phyloP scores from a whole-genome alignment of 2,888 invertebrate species.

The Drosophila emarginata region DNA sequence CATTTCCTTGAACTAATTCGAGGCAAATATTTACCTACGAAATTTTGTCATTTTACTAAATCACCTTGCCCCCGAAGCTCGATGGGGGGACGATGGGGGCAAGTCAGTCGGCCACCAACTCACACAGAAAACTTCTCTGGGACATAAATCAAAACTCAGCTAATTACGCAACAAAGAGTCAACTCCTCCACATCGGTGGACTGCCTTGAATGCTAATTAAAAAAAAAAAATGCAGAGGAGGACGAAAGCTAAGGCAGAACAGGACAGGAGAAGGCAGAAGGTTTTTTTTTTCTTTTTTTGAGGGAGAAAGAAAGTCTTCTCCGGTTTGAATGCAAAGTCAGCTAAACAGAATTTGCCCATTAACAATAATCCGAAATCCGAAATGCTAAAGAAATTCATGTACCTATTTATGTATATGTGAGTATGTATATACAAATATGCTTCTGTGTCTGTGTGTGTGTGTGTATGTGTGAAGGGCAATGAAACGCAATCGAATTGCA shows the following conservation, averaged over 20 bases:
- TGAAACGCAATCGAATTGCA: constrained; percentile 70
- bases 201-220: constrained; percentile 72
- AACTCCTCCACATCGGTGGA: constrained; percentile 52
- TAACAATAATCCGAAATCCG: constrained; percentile 73
- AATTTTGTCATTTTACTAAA: constrained; percentile 31
- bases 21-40: constrained; percentile 70
- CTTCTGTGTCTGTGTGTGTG: not conserved
- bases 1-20: constrained; percentile 24
- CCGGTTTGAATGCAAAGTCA: constrained; percentile 42
- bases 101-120: not conserved
- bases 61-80: too few relatives aligned
- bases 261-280: constrained; percentile 17
- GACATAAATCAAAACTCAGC: constrained; percentile 78
- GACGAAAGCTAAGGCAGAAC: not conserved
- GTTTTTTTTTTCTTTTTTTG: constrained; percentile 22
- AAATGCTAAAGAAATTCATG: constrained; percentile 39
- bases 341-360: constrained; percentile 64
- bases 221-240: constrained; percentile 24
- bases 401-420: constrained; percentile 17
- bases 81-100: not conserved
- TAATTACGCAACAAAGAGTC: constrained; percentile 78
- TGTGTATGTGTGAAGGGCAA: constrained; percentile 42
- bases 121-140: constrained; percentile 36
- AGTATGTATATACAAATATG: constrained; percentile 41
- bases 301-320: constrained; percentile 18